Conservation (phyloP, 2,888 invertebrate species). For the Rhagophthalmus giganteus region DNA sequence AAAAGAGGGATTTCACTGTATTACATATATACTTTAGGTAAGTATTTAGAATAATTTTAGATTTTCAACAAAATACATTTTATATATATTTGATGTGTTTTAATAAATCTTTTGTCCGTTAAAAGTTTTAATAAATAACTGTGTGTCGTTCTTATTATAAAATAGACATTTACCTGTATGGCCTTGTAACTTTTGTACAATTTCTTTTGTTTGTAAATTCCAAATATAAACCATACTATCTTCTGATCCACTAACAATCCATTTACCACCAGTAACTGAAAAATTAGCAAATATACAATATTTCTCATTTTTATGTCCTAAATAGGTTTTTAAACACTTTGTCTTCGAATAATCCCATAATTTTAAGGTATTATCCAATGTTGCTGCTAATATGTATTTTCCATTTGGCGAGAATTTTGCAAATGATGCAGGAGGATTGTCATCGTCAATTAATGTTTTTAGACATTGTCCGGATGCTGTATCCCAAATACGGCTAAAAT, state of each 20-base stretch:
- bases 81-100: too few relatives aligned
- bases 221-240: slow-evolving; percentile 99
- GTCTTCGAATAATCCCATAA: slow-evolving; percentile 99
- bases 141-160: not conserved
- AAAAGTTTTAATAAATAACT: too few relatives aligned
- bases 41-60: too few relatives aligned
- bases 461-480: slow-evolving; percentile 98
- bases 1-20: too few relatives aligned
- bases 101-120: too few relatives aligned
- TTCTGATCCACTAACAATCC: slow-evolving; percentile 99
- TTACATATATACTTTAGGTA: too few relatives aligned
- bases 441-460: slow-evolving; percentile 98
- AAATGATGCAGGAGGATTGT: slow-evolving; percentile 99
- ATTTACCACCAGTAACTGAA: slow-evolving; percentile 99
- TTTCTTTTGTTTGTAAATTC: slow-evolving; percentile 99
- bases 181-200: slow-evolving; percentile 95
- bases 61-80: too few relatives aligned
- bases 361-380: slow-evolving; percentile 96
- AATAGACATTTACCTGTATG: slow-evolving; percentile 91
- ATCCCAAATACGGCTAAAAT: slow-evolving; percentile 96
- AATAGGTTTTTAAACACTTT: slow-evolving; percentile 97
- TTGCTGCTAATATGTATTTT: slow-evolving; percentile 98
- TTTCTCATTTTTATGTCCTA: slow-evolving; percentile 98
- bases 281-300: slow-evolving; percentile 99
- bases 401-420: slow-evolving; percentile 99